Evolutionary conservation across 2,888 invertebrate genomes (phyloP), one percentile per base, ranked within the genome.

Genomic region (Dasypolia templi): DNA sequence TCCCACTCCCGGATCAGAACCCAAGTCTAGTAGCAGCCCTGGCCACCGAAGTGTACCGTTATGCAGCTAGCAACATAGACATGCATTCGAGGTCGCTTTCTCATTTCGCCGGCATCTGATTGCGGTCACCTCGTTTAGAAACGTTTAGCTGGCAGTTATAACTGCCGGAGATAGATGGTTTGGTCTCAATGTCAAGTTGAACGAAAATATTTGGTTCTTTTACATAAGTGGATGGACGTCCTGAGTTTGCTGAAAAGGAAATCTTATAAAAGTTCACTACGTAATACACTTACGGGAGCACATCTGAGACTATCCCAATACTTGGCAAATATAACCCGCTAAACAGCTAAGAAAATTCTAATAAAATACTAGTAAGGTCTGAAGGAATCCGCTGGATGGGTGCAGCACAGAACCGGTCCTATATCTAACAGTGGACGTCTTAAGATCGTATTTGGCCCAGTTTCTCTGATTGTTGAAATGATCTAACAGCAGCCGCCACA

Each of bases 11-110:
- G 29, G 82, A 49, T 61, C 22, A 69, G n/a, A 69, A 14, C 0
- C 7, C 14, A 26, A 22, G 22, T 32, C 12, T 9, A 78, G 82
- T 77, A 72, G 12, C 87, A 88, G 32, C 87, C 86, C 88, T 87
- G 64, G 79, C 67, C 58, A 46, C 64, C 26, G 59, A 73, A 79
- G 74, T 85, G 65, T 85, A 89, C 89, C 89, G 89, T 89, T 89
- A 89, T 87, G 86, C 85, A 86, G 84, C 83, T 84, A 85, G 83
- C 82, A 77, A 82, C 86, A 87, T 85, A 88, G 89, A 85, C 80
- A 74, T 86, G 86, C 87, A 86, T 90, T 87, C 82, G 90, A 85
- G 91, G 92, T 88, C 91, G 89, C 91, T 91, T 91, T 91, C 89
- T 91, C 88, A 86, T 89, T 88, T 86, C 82, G 79, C 86, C 82